These are phyloP conservation scores for Lacerta bilineata DNA, from an alignment of 2,797 vertebrate species.

Conservation along the genomic window DNA sequence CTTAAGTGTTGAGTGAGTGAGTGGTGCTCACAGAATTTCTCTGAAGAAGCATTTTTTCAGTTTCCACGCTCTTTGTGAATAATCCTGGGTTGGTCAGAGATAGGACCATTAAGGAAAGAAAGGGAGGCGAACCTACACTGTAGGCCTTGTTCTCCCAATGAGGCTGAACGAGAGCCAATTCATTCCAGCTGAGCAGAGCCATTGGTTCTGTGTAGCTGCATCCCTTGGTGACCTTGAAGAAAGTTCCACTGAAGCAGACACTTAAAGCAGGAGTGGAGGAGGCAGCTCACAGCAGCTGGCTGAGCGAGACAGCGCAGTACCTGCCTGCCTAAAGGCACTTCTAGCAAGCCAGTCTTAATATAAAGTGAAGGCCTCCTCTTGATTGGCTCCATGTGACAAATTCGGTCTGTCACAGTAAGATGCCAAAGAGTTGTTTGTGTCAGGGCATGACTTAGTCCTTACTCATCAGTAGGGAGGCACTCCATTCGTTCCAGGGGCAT, in stretches of 20 bases:
- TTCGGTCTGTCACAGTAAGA: slow-evolving; percentile 23
- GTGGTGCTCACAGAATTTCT: background rate
- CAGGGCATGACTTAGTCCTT: background rate
- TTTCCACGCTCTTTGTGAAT: background rate
- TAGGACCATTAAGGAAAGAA: background rate
- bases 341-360: background rate
- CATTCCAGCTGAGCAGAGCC: slow-evolving; percentile 1
- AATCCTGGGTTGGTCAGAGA: background rate
- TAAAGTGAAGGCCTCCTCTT: slow-evolving; percentile 12
- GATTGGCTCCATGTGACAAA: slow-evolving; percentile 29
- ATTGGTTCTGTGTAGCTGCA: background rate
- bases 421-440: background rate
- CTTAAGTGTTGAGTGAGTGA: background rate
- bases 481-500: background rate
- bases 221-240: background rate
- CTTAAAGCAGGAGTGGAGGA: background rate
- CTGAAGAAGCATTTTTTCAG: background rate
- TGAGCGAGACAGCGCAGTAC: background rate
- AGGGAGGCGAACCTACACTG: background rate
- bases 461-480: background rate
- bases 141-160: slow-evolving; percentile 12
- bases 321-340: slow-evolving; percentile 7
- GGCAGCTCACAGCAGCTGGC: background rate
- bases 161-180: background rate
- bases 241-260: slow-evolving; percentile 16